Evolutionary conservation across 2,888 invertebrate genomes (phyloP).

Genomic region (Neoascia interrupta): DNA sequence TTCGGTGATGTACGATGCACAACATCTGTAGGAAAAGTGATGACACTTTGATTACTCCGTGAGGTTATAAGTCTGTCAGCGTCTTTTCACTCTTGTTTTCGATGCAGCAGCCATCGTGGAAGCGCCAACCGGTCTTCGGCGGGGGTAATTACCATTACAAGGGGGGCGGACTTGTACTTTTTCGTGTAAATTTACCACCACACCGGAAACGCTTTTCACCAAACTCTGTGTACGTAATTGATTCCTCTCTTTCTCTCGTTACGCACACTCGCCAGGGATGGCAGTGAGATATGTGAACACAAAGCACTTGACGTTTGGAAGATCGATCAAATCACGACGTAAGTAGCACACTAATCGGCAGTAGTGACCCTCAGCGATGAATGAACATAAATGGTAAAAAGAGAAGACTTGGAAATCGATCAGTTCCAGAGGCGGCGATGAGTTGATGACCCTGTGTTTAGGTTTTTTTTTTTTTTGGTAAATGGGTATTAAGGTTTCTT

Average conservation of each 20-base stretch:
- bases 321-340: slow-evolving; percentile 12
- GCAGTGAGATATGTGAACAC: too few species aligned
- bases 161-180: slow-evolving; percentile 13
- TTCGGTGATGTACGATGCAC: slow-evolving; percentile 39
- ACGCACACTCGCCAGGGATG: too few species aligned
- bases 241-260: too few species aligned
- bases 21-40: slow-evolving; percentile 44
- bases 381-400: not conserved
- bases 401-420: too few species aligned
- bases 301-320: slow-evolving; percentile 1
- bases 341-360: slow-evolving; percentile 41
- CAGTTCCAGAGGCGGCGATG: slow-evolving; percentile 29
- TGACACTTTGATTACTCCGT: slow-evolving; percentile 31
- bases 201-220: slow-evolving; percentile 31
- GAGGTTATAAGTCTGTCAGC: slow-evolving; percentile 42
- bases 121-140: slow-evolving; percentile 18
- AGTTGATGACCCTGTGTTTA: slow-evolving; percentile 44
- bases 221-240: too few species aligned
- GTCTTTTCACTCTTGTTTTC: slow-evolving; percentile 6
- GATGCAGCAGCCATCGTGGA: not conserved
- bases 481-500: slow-evolving; percentile 26
- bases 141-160: slow-evolving; percentile 44
- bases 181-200: slow-evolving; percentile 8
- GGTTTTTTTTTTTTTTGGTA: slow-evolving; percentile 4
- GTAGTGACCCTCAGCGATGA: slow-evolving; percentile 41